Conservation (phyloP, 2,113 vertebrate genomes). For the Chrysemys picta region DNA sequence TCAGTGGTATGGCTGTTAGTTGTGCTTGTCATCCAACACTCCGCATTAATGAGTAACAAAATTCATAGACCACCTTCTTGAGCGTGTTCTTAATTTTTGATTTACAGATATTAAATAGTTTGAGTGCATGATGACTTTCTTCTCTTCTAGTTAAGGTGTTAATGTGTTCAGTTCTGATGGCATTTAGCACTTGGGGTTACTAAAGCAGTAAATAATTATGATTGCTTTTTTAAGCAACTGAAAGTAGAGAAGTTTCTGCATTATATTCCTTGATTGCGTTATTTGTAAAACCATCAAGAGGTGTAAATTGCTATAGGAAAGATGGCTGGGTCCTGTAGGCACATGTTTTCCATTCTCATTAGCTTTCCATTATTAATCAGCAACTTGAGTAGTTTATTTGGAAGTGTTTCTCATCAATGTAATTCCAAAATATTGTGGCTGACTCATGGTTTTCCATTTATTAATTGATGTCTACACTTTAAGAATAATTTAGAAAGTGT, state of each 20-base stretch:
- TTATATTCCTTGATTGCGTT: not conserved
- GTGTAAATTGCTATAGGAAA: not conserved
- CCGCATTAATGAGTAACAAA: rapidly evolving
- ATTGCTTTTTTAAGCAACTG: not conserved
- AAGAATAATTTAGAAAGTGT: conserved; percentile 5
- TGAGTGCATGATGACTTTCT: not conserved
- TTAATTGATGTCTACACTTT: not conserved
- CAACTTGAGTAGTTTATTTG: conserved; percentile 36
- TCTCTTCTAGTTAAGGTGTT: not conserved
- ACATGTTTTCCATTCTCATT: conserved; percentile 29
- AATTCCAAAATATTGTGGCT: conserved; percentile 46
- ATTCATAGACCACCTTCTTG: not conserved
- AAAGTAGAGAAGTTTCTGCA: not conserved
- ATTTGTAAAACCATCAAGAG: conserved; percentile 12
- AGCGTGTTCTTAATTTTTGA: not conserved
- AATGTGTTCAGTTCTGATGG: not conserved
- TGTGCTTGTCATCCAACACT: rapidly evolving
- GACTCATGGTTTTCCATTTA: conserved; percentile 27
- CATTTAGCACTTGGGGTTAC: not conserved
- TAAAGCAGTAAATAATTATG: not conserved
- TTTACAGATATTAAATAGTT: not conserved
- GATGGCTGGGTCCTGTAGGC: not conserved
- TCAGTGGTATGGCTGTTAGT: conserved; percentile 75
- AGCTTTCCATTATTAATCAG: conserved; percentile 61
- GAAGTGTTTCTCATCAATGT: conserved; percentile 53